Evolutionary conservation across 2,888 invertebrate genomes (phyloP).

Genomic region (Limnephilus rhombicus): DNA sequence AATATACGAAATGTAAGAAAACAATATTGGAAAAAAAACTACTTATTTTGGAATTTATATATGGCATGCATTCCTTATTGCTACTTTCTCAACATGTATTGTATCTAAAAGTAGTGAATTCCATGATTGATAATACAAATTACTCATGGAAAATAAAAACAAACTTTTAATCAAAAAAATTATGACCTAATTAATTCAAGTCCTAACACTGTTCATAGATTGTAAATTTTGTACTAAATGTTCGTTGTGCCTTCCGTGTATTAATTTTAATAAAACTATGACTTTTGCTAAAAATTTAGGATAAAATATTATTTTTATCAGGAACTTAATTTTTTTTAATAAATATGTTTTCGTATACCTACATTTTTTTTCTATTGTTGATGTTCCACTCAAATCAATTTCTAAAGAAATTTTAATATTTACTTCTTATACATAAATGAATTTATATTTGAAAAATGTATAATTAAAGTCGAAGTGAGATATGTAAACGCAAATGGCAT

Average conservation of each 20-base stretch:
- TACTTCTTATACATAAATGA: neutral
- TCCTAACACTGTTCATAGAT: neutral
- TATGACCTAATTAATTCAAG: neutral
- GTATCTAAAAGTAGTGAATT: too few relatives aligned
- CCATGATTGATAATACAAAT: neutral
- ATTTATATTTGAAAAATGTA: neutral
- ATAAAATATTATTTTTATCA: too few relatives aligned
- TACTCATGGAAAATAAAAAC: neutral
- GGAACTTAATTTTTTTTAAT: too few relatives aligned
- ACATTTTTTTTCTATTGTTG: neutral
- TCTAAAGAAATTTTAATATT: neutral
- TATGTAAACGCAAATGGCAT: neutral
- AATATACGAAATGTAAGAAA: neutral
- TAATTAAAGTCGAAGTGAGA: neutral
- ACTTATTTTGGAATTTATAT: neutral
- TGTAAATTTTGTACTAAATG: constrained; percentile 17
- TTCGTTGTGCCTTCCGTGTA: constrained; percentile 57
- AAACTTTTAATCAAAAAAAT: neutral
- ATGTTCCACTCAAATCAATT: neutral
- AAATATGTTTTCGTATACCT: neutral
- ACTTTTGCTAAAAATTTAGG: constrained; percentile 22
- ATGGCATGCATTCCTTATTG: too few relatives aligned
- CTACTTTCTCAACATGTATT: too few relatives aligned
- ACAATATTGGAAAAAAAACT: neutral
- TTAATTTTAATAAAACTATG: constrained; percentile 22